phyloP scores from a whole-genome alignment of 2,888 invertebrate species.

The Brachylomia viminalis region DNA sequence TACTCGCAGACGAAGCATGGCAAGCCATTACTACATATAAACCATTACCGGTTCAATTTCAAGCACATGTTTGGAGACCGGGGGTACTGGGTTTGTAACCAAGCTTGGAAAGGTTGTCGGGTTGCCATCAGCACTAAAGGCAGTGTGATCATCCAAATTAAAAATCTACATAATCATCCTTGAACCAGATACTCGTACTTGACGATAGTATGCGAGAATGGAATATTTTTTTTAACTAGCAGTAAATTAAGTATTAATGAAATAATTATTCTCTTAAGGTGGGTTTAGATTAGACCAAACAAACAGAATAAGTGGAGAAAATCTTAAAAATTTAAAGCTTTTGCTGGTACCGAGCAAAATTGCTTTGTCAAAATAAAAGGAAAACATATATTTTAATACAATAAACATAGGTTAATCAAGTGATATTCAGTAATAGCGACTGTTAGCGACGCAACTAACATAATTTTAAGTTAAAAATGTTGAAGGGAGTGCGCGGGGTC shows the following conservation, averaged over 20 bases:
- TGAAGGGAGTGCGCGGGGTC: too few species aligned
- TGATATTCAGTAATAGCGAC: too few species aligned
- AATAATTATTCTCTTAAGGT: too few species aligned
- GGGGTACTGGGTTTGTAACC: slow-evolving; percentile 42
- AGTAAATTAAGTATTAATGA: not conserved
- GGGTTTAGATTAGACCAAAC: too few species aligned
- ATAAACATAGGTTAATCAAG: not conserved
- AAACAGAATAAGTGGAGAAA: slow-evolving; percentile 5
- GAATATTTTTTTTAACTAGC: not conserved
- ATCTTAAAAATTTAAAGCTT: slow-evolving; percentile 11
- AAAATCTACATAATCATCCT: slow-evolving; percentile 43
- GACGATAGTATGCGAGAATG: not conserved
- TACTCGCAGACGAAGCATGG: slow-evolving; percentile 58
- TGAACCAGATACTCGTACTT: slow-evolving; percentile 6
- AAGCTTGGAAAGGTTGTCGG: slow-evolving; percentile 45
- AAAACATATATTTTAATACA: too few species aligned
- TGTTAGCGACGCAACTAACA: too few species aligned
- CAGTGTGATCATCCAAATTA: slow-evolving; percentile 12
- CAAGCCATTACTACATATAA: slow-evolving; percentile 67
- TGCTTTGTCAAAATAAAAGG: slow-evolving; percentile 11
- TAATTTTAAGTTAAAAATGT: too few species aligned
- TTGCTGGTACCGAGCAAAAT: slow-evolving; percentile 10
- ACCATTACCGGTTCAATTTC: slow-evolving; percentile 65
- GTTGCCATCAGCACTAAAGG: slow-evolving; percentile 38
- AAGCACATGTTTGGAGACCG: slow-evolving; percentile 52